A percentile compares a stretch with the other conserved stretches of the same genome.
Evolutionary conservation across 2,888 invertebrate genomes (phyloP).

Genomic region (Archaeoteleia sp.): DNA sequence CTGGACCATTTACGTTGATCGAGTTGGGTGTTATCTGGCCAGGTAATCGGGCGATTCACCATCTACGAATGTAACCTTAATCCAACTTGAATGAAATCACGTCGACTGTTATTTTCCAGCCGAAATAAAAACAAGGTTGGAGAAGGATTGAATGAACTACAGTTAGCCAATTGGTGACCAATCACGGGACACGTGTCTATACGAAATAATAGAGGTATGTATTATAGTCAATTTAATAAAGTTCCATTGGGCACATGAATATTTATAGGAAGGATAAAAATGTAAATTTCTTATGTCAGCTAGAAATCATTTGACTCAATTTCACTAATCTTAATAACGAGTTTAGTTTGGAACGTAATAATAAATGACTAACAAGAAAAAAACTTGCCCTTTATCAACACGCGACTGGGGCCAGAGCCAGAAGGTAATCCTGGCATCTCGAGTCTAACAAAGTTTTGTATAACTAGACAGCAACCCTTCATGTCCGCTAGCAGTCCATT

Average conservation of each 20-base stretch:
- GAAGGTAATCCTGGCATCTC: constrained; percentile 21
- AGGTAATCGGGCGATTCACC: constrained; percentile 43
- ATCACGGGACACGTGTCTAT: no score
- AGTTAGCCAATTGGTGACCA: no score
- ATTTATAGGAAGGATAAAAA: no score
- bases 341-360: constrained; percentile 19
- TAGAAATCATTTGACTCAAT: constrained; percentile 10
- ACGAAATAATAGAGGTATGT: no score
- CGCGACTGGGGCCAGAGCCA: constrained; percentile 40
- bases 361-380: no score
- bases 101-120: constrained; percentile 36
- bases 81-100: constrained; percentile 27
- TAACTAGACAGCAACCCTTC: constrained; percentile 16
- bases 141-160: no score
- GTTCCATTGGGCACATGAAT: no score
- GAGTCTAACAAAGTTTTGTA: constrained; percentile 26
- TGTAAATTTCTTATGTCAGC: no score
- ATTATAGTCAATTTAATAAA: no score
- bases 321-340: constrained; percentile 10
- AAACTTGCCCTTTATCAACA: constrained; percentile 29
- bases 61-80: constrained; percentile 38
- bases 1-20: constrained; percentile 37
- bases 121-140: no score
- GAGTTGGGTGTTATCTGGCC: constrained; percentile 28
- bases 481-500: constrained; percentile 3